Base-by-base conservation (phyloP, 2,797 vertebrate genomes). In the Carapus acus region DNA sequence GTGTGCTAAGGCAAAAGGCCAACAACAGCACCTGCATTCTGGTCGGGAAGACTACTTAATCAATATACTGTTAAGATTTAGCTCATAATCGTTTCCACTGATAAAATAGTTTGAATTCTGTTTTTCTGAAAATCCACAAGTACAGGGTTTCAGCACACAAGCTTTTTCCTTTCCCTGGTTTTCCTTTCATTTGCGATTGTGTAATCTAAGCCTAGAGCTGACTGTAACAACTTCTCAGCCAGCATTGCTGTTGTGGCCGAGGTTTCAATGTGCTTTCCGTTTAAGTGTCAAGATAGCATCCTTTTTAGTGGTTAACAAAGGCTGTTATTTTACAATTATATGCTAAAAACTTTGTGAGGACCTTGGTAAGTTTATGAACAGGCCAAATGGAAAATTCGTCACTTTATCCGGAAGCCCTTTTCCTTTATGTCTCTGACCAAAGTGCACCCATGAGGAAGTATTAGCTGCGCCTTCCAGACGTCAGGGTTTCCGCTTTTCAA, bases 141-240 rank as follows among this genome's bases (percentile, higher is more conserved):
- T 79, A 81, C 80, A 85, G 76, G 79, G 82, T 77, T 87, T 86
- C 87, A 65, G 82, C 72, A 81, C 89, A 90, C 85, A 92, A 90
- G 87, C 78, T 89, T 83, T 88, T 85, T 88, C 70, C 83, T 81
- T 83, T 85, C 84, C 88, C 83, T 73, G 86, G 85, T 93, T 94
- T 93, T 90, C 88, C 91, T 94, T 94, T 90, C 88, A 94, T 96
- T 96, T 93, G 88, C 89, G 93, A 89, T 95, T 91, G 92, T 93
- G 93, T 94, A 92, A 95, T 93, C 91, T 91, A 94, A 94, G 90
- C 90, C 89, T 87, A 80, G 88, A 92, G 91, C 83, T 88, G 91
- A 88, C 87, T 88, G 88, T 90, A 91, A 83, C 86, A 88, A 88
- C 84, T 89, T 90, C 88, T 86, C 91, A 93, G 91, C 87, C 91